A percentile compares a stretch with the other conserved stretches of the same genome.
These are phyloP conservation scores for Erynnis tages DNA, from an alignment of 2,888 invertebrate genomes.

Conservation along the genomic window DNA sequence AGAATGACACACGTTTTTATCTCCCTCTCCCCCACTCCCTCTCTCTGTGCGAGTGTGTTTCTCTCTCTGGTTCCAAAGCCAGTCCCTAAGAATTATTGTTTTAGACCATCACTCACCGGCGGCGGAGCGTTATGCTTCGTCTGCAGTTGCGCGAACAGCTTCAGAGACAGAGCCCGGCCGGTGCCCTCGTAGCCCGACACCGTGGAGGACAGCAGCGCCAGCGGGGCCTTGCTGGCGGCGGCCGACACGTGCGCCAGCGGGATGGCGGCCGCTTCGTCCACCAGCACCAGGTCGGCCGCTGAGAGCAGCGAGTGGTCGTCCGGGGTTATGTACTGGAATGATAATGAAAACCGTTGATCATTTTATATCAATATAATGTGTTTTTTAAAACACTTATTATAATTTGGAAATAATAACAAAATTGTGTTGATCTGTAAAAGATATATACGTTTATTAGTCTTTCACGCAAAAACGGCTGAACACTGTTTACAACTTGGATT, in stretches of 20 bases:
- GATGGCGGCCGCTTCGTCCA: constrained; percentile 99
- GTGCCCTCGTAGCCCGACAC: constrained; percentile 99
- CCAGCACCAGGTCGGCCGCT: constrained; percentile 96
- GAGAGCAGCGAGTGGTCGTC: constrained; percentile 93
- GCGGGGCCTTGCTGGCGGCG: constrained; percentile 92
- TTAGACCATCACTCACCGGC: constrained; percentile 64
- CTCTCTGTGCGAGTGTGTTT: too few species aligned
- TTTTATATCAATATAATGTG: too few species aligned
- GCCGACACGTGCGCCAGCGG: constrained; percentile 95
- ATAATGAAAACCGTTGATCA: background rate
- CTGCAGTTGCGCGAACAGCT: constrained; percentile 94
- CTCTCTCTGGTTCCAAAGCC: too few species aligned
- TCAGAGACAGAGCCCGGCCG: constrained; percentile 96
- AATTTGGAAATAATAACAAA: too few species aligned
- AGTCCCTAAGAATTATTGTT: too few species aligned
- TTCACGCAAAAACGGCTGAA: too few species aligned
- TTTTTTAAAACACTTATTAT: too few species aligned
- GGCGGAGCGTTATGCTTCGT: constrained; percentile 82
- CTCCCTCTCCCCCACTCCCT: too few species aligned
- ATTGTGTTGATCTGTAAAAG: too few species aligned
- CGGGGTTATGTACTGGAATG: constrained; percentile 94
- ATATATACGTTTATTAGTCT: too few species aligned
- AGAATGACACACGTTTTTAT: too few species aligned
- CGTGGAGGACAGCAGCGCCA: constrained; percentile 97
- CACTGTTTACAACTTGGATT: too few species aligned